Conservation (phyloP, 2,113 vertebrate species). For the Okapia johnstoni region DNA sequence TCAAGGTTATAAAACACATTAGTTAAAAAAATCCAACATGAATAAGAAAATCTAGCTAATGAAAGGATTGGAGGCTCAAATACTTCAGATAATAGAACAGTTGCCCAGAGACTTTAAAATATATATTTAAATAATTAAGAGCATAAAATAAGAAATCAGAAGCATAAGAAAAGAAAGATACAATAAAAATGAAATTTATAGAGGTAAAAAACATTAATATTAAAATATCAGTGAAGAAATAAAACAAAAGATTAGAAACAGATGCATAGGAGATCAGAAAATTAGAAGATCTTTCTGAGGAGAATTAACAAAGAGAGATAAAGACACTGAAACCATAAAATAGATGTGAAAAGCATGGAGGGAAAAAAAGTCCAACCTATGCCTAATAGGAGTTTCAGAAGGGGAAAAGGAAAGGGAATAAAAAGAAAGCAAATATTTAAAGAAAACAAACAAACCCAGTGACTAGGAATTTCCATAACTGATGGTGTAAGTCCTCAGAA, state of each 20-base stretch:
- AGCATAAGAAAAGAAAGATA: neutral
- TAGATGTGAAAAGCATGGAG: neutral
- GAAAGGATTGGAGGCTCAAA: neutral
- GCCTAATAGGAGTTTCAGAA: neutral
- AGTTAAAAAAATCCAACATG: neutral
- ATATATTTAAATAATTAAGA: neutral
- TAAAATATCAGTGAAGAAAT: constrained; percentile 18
- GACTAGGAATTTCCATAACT: neutral
- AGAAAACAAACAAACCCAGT: neutral
- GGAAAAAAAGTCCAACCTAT: neutral
- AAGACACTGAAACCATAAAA: neutral
- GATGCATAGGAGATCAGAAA: neutral
- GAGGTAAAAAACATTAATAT: neutral
- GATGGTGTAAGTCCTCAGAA: neutral
- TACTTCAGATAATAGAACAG: neutral
- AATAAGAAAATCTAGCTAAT: neutral
- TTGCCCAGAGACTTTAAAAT: neutral
- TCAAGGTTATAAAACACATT: neutral
- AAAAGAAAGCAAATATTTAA: neutral
- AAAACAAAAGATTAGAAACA: neutral
- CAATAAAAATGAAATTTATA: neutral
- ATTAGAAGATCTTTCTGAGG: neutral
- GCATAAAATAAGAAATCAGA: neutral
- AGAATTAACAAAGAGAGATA: neutral
- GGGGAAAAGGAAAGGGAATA: neutral